Evolutionary conservation across 2,797 vertebrate species (phyloP), one percentile per base, ranked within the genome.

Genomic region (Crocodylus rhombifer): DNA sequence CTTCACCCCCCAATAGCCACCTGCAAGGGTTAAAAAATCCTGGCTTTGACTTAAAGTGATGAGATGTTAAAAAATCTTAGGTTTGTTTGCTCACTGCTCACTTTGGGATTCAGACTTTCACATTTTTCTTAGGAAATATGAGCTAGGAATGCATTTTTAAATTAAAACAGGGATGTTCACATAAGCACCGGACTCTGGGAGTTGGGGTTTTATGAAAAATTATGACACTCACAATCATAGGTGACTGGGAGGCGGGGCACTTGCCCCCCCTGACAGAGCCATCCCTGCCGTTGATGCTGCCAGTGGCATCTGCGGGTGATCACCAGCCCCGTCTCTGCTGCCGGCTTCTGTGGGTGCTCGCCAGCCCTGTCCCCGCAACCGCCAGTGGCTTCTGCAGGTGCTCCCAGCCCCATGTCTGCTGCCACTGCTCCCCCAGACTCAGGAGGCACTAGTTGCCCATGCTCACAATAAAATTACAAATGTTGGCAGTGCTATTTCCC

Each of bases 131-230:
- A 71, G 25, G 20, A 25, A 20, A 13, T 23, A 42, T 25, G 36
- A 42, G 21, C 36, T 51, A 71, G 14, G 42, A 36, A 4, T 8
- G 64, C 62, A 17, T 4, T 25, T 15, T 25, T 15, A 51, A 51
- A 14, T 23, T 25, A 36, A 73, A n/a, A 1, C 1, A 12, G 83
- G 86, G 77, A 6, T 62, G 82, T 86, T 56, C 60, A 14, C 13
- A 33, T 0, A 56, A 79, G 51, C 6, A 0, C 63, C 82, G 1
- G 0, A 69, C 73, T 82, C 28, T 4, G 0, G 0, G 61, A 6
- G 5, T 85, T 67, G 87, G 0, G 4, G n/a, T 57, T 90, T 80
- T 78, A 83, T 2, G 1, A 84, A 90, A 73, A 42, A 17, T 33
- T 36, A 42, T 71, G 67, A 42, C 20, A 71, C 33, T 71, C 42